phyloP scores from a whole-genome alignment of 2,888 invertebrate genomes.

The Agrenia bidenticulata region DNA sequence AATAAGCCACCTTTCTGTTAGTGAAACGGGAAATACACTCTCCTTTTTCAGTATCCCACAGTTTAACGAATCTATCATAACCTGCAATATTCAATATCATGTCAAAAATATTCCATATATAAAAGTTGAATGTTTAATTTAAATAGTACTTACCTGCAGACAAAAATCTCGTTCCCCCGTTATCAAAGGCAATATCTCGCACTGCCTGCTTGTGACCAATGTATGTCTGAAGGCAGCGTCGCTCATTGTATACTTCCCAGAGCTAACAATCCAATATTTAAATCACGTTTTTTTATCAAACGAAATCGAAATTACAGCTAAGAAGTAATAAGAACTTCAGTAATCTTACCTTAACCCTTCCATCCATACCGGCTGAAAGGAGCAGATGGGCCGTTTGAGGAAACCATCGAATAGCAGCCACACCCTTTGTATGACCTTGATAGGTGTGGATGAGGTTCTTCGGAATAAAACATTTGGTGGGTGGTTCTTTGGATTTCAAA shows the following conservation, averaged over 20 bases:
- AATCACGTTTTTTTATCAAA: neutral
- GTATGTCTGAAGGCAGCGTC: conserved; percentile 90
- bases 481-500: conserved; percentile 79
- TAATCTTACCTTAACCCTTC: conserved; percentile 78
- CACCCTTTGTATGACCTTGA: conserved; percentile 95
- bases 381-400: conserved; percentile 92
- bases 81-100: conserved; percentile 57
- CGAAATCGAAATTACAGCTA: neutral
- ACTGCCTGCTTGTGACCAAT: conserved; percentile 96
- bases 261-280: conserved; percentile 61
- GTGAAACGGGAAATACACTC: conserved; percentile 82
- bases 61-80: conserved; percentile 94
- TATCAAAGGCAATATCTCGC: conserved; percentile 93
- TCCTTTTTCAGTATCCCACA: conserved; percentile 99
- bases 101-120: conserved; percentile 3
- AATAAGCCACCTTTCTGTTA: conserved; percentile 95
- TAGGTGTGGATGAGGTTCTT: conserved; percentile 95
- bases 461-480: conserved; percentile 92
- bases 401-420: conserved; percentile 92
- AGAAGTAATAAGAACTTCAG: too few species aligned
- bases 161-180: conserved; percentile 85
- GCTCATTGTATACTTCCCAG: conserved; percentile 97
- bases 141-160: conserved; percentile 74
- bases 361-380: conserved; percentile 95
- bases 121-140: neutral